Evolutionary conservation across 2,888 invertebrate genomes (phyloP).

Genomic region (Oxyscelio sp.): DNA sequence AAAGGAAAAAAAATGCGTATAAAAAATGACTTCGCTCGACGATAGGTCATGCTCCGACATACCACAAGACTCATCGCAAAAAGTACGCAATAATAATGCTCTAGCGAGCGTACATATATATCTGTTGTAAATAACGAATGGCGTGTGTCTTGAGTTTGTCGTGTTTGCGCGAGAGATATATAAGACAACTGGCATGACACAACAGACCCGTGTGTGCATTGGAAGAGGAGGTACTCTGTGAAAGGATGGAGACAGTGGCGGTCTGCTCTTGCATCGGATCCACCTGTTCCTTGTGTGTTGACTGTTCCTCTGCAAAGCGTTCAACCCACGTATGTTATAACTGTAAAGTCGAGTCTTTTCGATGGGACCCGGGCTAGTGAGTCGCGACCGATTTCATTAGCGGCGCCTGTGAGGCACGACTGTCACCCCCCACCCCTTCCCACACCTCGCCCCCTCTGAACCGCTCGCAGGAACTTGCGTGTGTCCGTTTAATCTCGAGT

Average conservation of each 20-base stretch:
- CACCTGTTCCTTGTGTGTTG: constrained; percentile 86
- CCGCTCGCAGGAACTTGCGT: constrained; percentile 54
- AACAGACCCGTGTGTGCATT: constrained; percentile 88
- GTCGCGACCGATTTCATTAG: constrained; percentile 29
- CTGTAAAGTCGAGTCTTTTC: constrained; percentile 71
- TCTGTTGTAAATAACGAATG: constrained; percentile 47
- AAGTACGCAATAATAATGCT: constrained; percentile 28
- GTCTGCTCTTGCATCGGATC: constrained; percentile 86
- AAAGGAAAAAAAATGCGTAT: neutral
- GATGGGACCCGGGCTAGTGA: neutral
- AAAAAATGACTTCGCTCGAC: constrained; percentile 9
- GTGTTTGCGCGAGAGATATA: constrained; percentile 74
- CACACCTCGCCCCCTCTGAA: neutral
- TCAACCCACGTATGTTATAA: constrained; percentile 85
- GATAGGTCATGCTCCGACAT: constrained; percentile 50
- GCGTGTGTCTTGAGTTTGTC: constrained; percentile 54
- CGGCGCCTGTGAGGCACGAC: neutral
- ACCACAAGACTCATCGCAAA: constrained; percentile 29
- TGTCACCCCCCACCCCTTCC: neutral
- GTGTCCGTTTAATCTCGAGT: constrained; percentile 27
- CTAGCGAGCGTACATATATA: constrained; percentile 6
- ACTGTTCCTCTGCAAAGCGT: constrained; percentile 88
- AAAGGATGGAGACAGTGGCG: constrained; percentile 85
- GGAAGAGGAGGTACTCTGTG: constrained; percentile 87
- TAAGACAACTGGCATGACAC: constrained; percentile 85